Conservation (phyloP, 2,797 vertebrate species). For the Chelmon rostratus region DNA sequence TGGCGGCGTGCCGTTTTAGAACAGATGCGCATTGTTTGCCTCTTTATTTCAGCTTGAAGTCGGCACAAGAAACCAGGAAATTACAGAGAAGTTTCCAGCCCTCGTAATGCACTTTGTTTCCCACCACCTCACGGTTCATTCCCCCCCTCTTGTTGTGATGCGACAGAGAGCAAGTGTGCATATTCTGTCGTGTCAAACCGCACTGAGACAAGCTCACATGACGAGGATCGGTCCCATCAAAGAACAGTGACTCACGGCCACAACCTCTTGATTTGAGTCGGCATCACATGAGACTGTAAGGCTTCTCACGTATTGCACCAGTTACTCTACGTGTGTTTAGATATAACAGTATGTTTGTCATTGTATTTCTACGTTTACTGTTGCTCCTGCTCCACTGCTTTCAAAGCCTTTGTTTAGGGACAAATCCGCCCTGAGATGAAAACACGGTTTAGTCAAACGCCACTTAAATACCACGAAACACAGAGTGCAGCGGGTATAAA, state of each 20-base stretch:
- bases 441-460: neutral
- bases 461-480: neutral
- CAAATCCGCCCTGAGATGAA: neutral
- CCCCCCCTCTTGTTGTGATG: conserved; percentile 42
- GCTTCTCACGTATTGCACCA: conserved; percentile 39
- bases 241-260: conserved; percentile 76
- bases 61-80: conserved; percentile 60
- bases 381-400: neutral
- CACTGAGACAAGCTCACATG: conserved; percentile 73
- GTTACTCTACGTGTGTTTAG: conserved; percentile 40
- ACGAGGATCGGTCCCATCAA: conserved; percentile 67
- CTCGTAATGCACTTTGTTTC: conserved; percentile 45
- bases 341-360: conserved; percentile 36
- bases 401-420: neutral
- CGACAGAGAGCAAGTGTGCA: conserved; percentile 21
- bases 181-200: conserved; percentile 59
- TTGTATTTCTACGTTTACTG: conserved; percentile 24
- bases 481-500: neutral
- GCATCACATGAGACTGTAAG: conserved; percentile 32
- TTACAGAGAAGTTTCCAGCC: conserved; percentile 65
- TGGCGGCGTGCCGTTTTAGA: neutral
- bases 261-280: conserved; percentile 62
- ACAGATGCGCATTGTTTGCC: conserved; percentile 1
- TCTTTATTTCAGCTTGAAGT: conserved; percentile 38
- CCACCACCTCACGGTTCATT: conserved; percentile 46